Evolutionary conservation across 2,113 vertebrate genomes (phyloP).

Genomic region (Paramisgurnus dabryanus): DNA sequence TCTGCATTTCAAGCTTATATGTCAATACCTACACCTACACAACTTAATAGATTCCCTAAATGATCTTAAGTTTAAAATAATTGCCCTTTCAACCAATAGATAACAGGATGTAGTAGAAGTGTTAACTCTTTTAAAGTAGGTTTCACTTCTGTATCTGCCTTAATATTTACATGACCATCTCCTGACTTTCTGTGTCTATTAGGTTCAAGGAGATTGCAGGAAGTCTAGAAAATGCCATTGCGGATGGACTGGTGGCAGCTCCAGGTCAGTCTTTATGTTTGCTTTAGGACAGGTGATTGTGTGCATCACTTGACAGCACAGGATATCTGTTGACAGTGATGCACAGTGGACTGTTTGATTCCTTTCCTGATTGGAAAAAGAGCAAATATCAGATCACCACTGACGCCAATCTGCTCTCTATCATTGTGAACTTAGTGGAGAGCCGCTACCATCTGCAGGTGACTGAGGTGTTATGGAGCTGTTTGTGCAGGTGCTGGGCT

Average conservation of each 20-base stretch:
- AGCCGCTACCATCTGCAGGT: slow-evolving; percentile 83
- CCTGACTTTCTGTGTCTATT: slow-evolving; percentile 47
- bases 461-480: slow-evolving; percentile 83
- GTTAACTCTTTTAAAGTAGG: background rate
- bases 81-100: background rate
- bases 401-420: slow-evolving; percentile 18
- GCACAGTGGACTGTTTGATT: background rate
- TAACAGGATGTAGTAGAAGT: background rate
- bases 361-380: background rate
- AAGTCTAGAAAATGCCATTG: slow-evolving; percentile 84
- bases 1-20: background rate
- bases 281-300: background rate
- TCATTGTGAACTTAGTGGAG: slow-evolving; percentile 70
- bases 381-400: background rate
- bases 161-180: background rate
- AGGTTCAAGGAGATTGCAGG: slow-evolving; percentile 95
- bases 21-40: background rate
- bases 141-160: too few relatives aligned
- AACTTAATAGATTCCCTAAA: background rate
- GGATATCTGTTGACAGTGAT: background rate
- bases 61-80: background rate
- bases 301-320: background rate
- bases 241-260: slow-evolving; percentile 80
- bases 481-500: slow-evolving; percentile 87
- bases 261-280: slow-evolving; percentile 77